These are phyloP conservation scores for Lophura nycthemera DNA, from an alignment of 2,113 vertebrate genomes.

Conservation along the genomic window DNA sequence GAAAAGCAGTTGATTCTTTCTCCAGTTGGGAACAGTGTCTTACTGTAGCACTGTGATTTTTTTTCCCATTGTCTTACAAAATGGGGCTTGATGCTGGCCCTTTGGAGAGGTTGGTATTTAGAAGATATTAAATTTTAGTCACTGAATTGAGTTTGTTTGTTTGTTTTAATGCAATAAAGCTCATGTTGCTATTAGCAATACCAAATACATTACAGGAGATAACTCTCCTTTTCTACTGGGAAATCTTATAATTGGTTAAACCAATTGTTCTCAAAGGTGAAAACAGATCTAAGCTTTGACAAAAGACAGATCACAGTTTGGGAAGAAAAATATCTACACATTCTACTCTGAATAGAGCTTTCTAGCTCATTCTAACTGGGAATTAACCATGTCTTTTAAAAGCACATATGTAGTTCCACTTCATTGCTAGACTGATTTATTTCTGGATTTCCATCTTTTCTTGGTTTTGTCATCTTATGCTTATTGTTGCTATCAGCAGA, in stretches of 20 bases:
- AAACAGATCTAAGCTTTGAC: not conserved
- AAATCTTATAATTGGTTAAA: not conserved
- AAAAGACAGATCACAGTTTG: not conserved
- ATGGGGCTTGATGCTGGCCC: not conserved
- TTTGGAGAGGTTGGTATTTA: not conserved
- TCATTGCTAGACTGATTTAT: not conserved
- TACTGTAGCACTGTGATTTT: not conserved
- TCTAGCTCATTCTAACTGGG: not conserved
- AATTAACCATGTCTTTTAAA: not conserved
- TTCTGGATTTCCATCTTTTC: not conserved
- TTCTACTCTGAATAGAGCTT: not conserved
- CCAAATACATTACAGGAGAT: not conserved
- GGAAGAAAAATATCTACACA: not conserved
- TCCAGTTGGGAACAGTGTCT: not conserved
- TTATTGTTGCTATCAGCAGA: not conserved
- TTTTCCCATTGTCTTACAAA: not conserved
- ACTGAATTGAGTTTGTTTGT: not conserved
- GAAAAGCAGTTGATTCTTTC: not conserved
- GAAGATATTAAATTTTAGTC: slow-evolving; percentile 4
- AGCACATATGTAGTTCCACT: not conserved
- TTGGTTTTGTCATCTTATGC: not conserved
- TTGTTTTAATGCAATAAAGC: not conserved
- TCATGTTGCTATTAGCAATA: not conserved
- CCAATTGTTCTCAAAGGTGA: not conserved
- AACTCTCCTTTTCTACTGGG: not conserved